These are phyloP conservation scores for Glossosoma conforme DNA, from an alignment of 1,140 invertebrate species.

Conservation along the genomic window DNA sequence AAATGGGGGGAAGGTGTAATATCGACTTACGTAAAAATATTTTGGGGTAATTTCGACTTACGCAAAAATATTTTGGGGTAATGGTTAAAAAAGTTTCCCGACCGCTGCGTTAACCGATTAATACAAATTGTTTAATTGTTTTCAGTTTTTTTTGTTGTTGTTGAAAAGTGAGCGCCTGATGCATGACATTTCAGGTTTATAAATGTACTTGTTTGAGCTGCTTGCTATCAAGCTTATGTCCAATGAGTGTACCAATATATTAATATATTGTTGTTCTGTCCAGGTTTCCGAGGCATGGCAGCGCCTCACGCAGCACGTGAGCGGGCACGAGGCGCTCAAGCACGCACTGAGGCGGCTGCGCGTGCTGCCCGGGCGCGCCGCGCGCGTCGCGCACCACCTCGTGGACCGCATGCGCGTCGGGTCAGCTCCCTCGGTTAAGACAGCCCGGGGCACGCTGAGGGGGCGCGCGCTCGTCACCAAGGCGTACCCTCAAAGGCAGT, in stretches of 20 bases:
- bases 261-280: background rate
- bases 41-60: too few species aligned
- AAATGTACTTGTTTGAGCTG: too few species aligned
- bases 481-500: constrained; percentile 46
- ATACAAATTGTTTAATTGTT: too few species aligned
- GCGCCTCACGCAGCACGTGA: constrained; percentile 43
- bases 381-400: constrained; percentile 43
- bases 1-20: too few species aligned
- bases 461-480: constrained; percentile 50
- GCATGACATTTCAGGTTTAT: too few species aligned
- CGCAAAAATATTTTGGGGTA: too few species aligned
- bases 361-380: constrained; percentile 43
- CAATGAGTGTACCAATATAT: background rate
- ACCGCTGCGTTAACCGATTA: too few species aligned
- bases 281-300: constrained; percentile 48
- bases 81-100: too few species aligned
- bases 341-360: constrained; percentile 42
- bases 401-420: constrained; percentile 47
- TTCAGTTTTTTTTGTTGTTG: too few species aligned
- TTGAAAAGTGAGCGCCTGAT: constrained; percentile 1
- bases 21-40: too few species aligned
- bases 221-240: constrained; percentile 20
- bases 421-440: constrained; percentile 45
- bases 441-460: constrained; percentile 47
- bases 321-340: constrained; percentile 44